These are phyloP conservation scores for Choreutis nemorana DNA, from an alignment of 2,888 invertebrate species.

Conservation along the genomic window DNA sequence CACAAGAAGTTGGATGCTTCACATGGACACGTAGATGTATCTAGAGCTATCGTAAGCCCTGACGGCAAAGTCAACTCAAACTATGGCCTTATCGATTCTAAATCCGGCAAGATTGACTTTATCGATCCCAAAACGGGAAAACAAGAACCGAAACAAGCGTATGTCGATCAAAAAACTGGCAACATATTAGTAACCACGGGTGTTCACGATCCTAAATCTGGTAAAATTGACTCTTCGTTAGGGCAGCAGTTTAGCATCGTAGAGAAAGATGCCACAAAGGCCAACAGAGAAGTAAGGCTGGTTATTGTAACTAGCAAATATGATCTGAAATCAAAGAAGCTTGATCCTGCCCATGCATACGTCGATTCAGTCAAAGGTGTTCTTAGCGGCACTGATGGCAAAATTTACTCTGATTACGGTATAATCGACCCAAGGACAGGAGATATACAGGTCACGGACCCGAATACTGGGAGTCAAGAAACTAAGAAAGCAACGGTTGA, in stretches of 20 bases:
- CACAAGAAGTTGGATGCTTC: slow-evolving; percentile 54
- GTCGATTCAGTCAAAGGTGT: slow-evolving; percentile 55
- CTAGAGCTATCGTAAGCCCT: slow-evolving; percentile 68
- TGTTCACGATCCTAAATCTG: slow-evolving; percentile 71
- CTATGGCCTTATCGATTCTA: slow-evolving; percentile 72
- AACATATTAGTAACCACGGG: slow-evolving; percentile 71
- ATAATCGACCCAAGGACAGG: slow-evolving; percentile 70
- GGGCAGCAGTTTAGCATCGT: slow-evolving; percentile 74
- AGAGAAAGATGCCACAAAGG: slow-evolving; percentile 71
- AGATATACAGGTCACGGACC: slow-evolving; percentile 46
- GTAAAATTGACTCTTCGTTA: slow-evolving; percentile 70
- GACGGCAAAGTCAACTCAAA: slow-evolving; percentile 67
- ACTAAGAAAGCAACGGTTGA: slow-evolving; percentile 49
- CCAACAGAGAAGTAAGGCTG: slow-evolving; percentile 68
- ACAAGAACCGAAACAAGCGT: slow-evolving; percentile 71
- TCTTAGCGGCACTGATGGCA: slow-evolving; percentile 68
- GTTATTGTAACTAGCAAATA: slow-evolving; percentile 69
- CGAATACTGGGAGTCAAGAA: slow-evolving; percentile 52
- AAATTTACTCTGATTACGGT: slow-evolving; percentile 68
- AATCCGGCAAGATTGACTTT: slow-evolving; percentile 69
- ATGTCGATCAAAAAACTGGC: slow-evolving; percentile 75
- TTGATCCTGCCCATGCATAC: slow-evolving; percentile 61
- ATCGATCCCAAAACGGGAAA: slow-evolving; percentile 71
- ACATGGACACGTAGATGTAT: slow-evolving; percentile 59
- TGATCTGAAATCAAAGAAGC: slow-evolving; percentile 60